Evolutionary conservation across 2,113 vertebrate species (phyloP).

Genomic region (Genyomyrus donnyi): DNA sequence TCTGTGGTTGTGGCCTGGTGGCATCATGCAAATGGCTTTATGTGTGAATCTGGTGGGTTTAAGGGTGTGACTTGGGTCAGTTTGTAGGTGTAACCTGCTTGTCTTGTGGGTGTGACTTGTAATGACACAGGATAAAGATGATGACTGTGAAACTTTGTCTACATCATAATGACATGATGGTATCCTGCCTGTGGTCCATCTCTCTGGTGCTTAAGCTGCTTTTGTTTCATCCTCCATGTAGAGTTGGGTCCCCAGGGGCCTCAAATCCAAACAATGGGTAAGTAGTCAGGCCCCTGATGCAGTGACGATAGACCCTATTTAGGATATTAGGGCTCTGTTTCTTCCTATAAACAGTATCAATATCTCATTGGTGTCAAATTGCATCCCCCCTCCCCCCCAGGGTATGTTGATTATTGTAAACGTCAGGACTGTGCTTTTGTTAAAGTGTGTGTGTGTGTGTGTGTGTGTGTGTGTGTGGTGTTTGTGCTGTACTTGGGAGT

Average conservation of each 20-base stretch:
- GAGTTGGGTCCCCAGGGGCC: background rate
- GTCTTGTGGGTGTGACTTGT: background rate
- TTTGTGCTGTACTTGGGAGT: background rate
- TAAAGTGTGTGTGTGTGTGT: background rate
- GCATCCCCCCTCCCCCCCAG: background rate
- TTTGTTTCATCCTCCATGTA: background rate
- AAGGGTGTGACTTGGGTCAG: background rate
- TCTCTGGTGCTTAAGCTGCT: background rate
- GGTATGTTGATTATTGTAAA: background rate
- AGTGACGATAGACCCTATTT: background rate
- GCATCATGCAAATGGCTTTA: background rate
- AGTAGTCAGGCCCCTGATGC: background rate
- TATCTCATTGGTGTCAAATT: slow-evolving; percentile 2
- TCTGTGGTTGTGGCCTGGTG: background rate
- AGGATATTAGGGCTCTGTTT: background rate
- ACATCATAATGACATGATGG: background rate
- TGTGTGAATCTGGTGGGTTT: background rate
- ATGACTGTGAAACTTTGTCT: background rate
- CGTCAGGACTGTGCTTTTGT: slow-evolving; percentile 4
- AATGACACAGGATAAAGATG: background rate
- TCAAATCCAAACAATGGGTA: background rate
- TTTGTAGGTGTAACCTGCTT: background rate
- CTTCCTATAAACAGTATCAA: slow-evolving; percentile 7
- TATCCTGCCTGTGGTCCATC: background rate
- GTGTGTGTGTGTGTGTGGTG: background rate